Base-by-base conservation (phyloP, 2,888 invertebrate genomes). In the Ennomos erosarius region DNA sequence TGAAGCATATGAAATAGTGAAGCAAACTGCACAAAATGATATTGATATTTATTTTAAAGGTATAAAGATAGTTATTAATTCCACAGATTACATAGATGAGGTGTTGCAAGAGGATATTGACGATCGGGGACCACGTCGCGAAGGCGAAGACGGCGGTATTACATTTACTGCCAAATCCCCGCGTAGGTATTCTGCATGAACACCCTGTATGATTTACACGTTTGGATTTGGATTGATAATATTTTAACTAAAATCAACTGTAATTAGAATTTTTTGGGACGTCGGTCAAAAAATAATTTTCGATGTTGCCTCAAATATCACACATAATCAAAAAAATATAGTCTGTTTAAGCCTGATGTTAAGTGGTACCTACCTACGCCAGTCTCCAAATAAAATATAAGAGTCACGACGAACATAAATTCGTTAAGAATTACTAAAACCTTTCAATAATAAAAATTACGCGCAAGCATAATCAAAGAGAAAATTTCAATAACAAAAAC, bases 101-200 rank as follows among this genome's bases (percentile, higher is more conserved):
- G 96, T 96, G 65, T 93, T 97, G 63, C 95, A 96, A 84, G 94
- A 94, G 68, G 93, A 92, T 10, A 83, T 88, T 8, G 88, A 84
- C 39, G 94, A 94, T 47, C 87, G 91, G 10, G 92, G 88, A 69
- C 93, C 93, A 4, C 93, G 92, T 33, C 90, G 92, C 8, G 90
- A 93, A 68, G 93, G 94, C 49, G 97, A 97, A 77, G 97, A 97
- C 83, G 96, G 96, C 87, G 97, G 97, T 78, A 97, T 98, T 73
- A 97, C 96, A 67, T 98, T 98, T 85, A 97, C 97, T 75, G 98
- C 97, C 64, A 96, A 97, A 93, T 95, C 96, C 84, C 96, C 95
- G 88, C 96, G 97, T 97, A 95, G 95, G 96, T 95, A 91, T 91
- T 88, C 77, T 84, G 91, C 90, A 91, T 90, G 91, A 59, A 74